Percentiles rank a stretch among this genome's conserved stretches.
These are phyloP conservation scores for Cololabis saira DNA, from an alignment of 2,113 vertebrate genomes.

Conservation along the genomic window DNA sequence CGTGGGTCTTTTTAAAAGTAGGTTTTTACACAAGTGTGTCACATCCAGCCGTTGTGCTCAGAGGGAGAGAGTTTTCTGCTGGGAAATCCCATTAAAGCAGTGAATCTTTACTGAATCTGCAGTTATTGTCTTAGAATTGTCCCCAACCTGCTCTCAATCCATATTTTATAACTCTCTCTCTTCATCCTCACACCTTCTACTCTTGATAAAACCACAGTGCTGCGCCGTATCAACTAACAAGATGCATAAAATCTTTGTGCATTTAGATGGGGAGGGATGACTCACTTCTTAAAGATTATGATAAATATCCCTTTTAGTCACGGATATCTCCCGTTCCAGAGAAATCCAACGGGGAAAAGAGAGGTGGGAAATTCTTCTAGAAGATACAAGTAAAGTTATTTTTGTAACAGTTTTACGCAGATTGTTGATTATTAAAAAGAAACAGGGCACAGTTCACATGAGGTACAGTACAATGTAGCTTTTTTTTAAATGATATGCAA, in stretches of 20 bases:
- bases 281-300: constrained; percentile 6
- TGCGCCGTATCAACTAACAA: neutral
- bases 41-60: constrained; percentile 7
- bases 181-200: constrained; percentile 7
- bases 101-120: too few species aligned
- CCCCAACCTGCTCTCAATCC: constrained; percentile 8
- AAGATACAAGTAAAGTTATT: neutral
- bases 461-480: too few species aligned
- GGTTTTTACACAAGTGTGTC: constrained; percentile 3
- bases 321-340: neutral
- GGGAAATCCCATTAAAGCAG: constrained; percentile 29
- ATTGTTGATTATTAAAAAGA: neutral
- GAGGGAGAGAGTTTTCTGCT: neutral
- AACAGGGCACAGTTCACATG: neutral
- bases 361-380: neutral
- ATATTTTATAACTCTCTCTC: neutral
- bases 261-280: constrained; percentile 8
- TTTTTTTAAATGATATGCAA: too few species aligned
- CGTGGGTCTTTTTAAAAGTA: neutral
- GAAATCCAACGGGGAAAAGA: neutral
- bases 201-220: neutral
- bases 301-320: constrained; percentile 5
- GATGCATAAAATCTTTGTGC: constrained; percentile 12
- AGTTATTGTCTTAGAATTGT: constrained; percentile 16
- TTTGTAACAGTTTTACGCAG: neutral